Evolutionary conservation across 2,113 vertebrate genomes (phyloP).

Genomic region (Heliornis fulica): DNA sequence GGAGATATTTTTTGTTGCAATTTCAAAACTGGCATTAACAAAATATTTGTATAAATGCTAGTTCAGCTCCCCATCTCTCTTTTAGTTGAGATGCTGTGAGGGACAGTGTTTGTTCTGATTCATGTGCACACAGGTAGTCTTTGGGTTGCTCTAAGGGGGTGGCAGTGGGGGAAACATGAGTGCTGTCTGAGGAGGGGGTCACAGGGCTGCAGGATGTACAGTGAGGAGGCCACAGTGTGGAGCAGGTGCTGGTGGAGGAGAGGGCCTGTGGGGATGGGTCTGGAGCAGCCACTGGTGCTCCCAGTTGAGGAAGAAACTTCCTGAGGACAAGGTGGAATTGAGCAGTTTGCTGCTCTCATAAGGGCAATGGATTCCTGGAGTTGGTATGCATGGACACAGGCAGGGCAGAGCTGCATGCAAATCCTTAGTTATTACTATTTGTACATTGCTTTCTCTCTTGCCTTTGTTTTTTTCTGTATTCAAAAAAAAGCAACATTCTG

Average conservation of each 20-base stretch:
- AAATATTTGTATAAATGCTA: neutral
- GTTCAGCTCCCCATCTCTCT: neutral
- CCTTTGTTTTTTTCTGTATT: neutral
- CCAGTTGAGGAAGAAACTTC: neutral
- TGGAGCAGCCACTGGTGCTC: neutral
- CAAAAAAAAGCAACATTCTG: neutral
- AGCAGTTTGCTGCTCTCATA: neutral
- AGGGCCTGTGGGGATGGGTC: neutral
- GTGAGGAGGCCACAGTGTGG: too few relatives aligned
- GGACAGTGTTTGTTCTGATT: neutral
- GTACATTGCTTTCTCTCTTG: neutral
- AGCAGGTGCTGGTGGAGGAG: neutral
- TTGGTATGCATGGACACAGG: neutral
- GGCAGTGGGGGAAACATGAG: accelerated
- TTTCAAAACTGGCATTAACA: neutral
- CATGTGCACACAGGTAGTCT: neutral
- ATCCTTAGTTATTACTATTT: neutral
- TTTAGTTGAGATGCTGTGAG: neutral
- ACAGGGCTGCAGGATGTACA: neutral
- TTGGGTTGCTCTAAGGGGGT: neutral
- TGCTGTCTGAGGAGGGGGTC: neutral
- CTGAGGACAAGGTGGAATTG: neutral
- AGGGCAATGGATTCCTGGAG: neutral
- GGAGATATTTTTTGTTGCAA: neutral
- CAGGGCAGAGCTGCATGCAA: neutral